Conservation (phyloP, 2,113 vertebrate species). For the Sterna hirundo region DNA sequence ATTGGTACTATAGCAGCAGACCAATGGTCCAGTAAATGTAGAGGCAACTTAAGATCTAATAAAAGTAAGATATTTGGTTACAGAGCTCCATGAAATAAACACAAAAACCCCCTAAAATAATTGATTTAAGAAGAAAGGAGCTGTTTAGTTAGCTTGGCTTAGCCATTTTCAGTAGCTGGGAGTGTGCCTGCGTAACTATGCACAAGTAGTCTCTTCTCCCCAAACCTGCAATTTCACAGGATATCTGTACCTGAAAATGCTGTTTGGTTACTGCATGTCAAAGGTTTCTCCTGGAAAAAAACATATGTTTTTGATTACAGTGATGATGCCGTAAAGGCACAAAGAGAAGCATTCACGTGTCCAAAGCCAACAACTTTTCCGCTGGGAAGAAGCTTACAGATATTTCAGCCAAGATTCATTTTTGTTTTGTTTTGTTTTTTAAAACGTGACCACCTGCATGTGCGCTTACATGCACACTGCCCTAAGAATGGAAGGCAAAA, state of each 20-base stretch:
- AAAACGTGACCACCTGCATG: neutral
- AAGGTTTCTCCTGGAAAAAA: neutral
- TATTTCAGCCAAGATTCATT: neutral
- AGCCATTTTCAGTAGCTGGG: neutral
- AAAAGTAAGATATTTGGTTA: neutral
- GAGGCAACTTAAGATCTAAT: neutral
- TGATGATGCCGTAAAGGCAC: neutral
- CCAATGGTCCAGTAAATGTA: neutral
- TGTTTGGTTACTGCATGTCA: slow-evolving; percentile 14
- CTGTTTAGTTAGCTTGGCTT: neutral
- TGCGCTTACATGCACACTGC: neutral
- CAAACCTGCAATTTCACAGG: neutral
- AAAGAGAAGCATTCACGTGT: neutral
- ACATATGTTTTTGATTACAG: neutral
- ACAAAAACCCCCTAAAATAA: rapidly evolving
- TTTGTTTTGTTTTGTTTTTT: neutral
- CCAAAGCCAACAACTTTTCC: neutral
- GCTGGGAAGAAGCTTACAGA: neutral
- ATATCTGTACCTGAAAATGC: slow-evolving; percentile 34
- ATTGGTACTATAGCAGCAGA: neutral
- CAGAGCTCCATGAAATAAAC: neutral
- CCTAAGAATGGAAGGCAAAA: neutral
- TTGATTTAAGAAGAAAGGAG: neutral
- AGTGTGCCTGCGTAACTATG: neutral
- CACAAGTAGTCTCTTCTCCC: neutral